These are phyloP conservation scores for Idris sp. DNA, from an alignment of 1,140 invertebrate genomes.

Conservation along the genomic window DNA sequence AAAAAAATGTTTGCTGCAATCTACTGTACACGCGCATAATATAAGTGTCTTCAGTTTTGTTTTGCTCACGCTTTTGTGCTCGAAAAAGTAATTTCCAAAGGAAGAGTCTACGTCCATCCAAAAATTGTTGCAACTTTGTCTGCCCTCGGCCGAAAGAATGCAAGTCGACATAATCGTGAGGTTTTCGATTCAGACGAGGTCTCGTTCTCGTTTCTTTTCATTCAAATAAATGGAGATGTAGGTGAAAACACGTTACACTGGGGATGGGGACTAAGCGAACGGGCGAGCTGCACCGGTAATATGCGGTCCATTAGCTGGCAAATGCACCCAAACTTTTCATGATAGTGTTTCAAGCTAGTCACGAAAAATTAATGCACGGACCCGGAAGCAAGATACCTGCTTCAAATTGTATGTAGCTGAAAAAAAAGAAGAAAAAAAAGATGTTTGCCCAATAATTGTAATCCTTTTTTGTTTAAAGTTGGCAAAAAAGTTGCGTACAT, in stretches of 20 bases:
- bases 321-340: slow-evolving; percentile 61
- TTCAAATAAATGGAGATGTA: slow-evolving; percentile 48
- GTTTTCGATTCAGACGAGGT: slow-evolving; percentile 41
- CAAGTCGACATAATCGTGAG: slow-evolving; percentile 24
- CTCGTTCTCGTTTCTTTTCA: slow-evolving; percentile 53
- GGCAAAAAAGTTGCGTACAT: too few relatives aligned
- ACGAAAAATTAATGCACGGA: slow-evolving; percentile 61
- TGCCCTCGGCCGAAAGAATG: too few relatives aligned
- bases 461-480: too few relatives aligned
- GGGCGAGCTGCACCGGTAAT: slow-evolving; percentile 39
- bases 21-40: slow-evolving; percentile 19
- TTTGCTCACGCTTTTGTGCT: slow-evolving; percentile 18
- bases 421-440: too few relatives aligned
- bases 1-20: slow-evolving; percentile 45
- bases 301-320: slow-evolving; percentile 60
- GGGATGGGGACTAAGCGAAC: not conserved
- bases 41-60: slow-evolving; percentile 34
- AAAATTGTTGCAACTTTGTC: too few relatives aligned
- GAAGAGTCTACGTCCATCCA: too few relatives aligned
- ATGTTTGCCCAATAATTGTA: slow-evolving; percentile 37
- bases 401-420: slow-evolving; percentile 32
- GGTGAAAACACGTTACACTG: slow-evolving; percentile 48
- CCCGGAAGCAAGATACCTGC: slow-evolving; percentile 57
- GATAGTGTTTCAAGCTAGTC: slow-evolving; percentile 58
- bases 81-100: slow-evolving; percentile 20